Evolutionary conservation across 1,140 invertebrate species (phyloP), one percentile per base, ranked within the genome.

Genomic region (Lordiphosa collinella): DNA sequence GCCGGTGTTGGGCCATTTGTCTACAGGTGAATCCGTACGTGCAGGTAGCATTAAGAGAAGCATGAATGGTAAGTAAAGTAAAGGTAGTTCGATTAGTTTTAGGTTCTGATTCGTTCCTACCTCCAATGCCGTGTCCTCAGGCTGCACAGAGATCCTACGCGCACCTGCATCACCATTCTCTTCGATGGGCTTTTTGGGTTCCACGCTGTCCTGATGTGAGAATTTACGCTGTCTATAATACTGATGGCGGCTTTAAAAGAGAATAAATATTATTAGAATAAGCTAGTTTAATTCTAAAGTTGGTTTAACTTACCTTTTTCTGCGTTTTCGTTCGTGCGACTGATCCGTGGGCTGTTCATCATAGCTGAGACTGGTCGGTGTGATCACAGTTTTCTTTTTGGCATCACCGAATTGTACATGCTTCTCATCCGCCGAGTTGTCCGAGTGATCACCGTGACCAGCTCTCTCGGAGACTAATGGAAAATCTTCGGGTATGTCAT

Each of bases 61-160:
- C 44, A 65, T 50, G 46, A 66, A 56, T 56, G 50, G 54, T 65
- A 68, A 67, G 55, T 65, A 64, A 67, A n/a, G n/a, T 51, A 48
- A 54, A 47, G n/a, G 13, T 35, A 47, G 22, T 31, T 47, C 25
- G 44, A n/a, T 16, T 12, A 13, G 11, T 12, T 54, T 25, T n/a
- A 32, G 12, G 25, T 12, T 29, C 6, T 25, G n/a, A 7, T 4
- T 25, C 0, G n/a, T 25, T 10, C 53, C 62, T 85, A 89, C 87
- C 86, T 90, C 87, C 14, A 97, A 90, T 10, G 91, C 92, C 55
- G 94, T 93, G 89, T 97, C 96, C 68, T 95, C 94, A 36, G 94
- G 92, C 66, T 93, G 93, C 1, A 93, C 91, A 64, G 92, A 92
- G 29, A 93, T 90, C 35, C 92, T 88, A 51, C 92, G 89, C 49